Conservation (phyloP, 92 coral and sea anemone species). For the Bergia puertoricense region DNA sequence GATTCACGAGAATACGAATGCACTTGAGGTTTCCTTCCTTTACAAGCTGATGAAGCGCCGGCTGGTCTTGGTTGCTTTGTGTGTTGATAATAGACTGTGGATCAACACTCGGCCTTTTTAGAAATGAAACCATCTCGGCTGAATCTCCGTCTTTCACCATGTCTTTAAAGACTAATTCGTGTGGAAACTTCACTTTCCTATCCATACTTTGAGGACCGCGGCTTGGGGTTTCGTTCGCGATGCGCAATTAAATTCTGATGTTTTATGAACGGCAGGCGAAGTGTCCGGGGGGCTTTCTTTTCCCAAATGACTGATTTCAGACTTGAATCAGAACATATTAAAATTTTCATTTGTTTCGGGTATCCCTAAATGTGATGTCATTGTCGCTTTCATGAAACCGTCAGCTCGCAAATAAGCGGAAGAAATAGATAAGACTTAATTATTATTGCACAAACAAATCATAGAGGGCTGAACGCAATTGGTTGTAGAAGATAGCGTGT, state of each 20-base stretch:
- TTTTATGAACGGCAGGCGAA: not conserved
- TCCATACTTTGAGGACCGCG: constrained; percentile 46
- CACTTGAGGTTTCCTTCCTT: constrained; percentile 95
- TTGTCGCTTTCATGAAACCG: constrained; percentile 48
- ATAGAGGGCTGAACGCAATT: constrained; percentile 19
- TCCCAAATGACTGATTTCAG: constrained; percentile 1
- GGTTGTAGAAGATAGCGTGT: constrained; percentile 25
- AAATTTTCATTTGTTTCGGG: constrained; percentile 16
- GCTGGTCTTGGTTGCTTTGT: constrained; percentile 63
- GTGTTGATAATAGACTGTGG: constrained; percentile 82
- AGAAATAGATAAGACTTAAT: constrained; percentile 56
- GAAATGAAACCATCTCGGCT: constrained; percentile 83
- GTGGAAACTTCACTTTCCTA: constrained; percentile 92
- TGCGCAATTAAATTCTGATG: not conserved
- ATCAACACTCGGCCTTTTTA: constrained; percentile 97
- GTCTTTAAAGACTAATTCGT: constrained; percentile 89
- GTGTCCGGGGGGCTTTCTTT: not conserved
- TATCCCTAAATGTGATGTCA: constrained; percentile 24
- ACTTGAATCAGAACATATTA: constrained; percentile 7
- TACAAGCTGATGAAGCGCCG: constrained; percentile 91
- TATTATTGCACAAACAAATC: constrained; percentile 72
- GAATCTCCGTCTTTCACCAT: constrained; percentile 98
- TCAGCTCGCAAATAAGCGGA: constrained; percentile 49
- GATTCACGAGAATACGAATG: constrained; percentile 84
- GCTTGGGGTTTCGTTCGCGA: not conserved